Evolutionary conservation across 2,888 invertebrate species (phyloP).

Genomic region (Diaperis boleti): DNA sequence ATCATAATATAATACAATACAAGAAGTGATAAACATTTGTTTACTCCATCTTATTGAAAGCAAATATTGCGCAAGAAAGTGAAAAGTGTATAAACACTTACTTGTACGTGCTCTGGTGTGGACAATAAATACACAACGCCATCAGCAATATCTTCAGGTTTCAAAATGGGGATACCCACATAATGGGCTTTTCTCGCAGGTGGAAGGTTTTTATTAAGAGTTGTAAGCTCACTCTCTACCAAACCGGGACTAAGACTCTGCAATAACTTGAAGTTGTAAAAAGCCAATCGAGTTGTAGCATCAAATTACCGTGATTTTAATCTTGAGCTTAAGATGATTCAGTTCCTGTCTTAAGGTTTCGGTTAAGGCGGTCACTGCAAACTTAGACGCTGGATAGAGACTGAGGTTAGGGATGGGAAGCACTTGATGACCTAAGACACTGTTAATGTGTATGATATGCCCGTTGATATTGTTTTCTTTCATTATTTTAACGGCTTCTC

Average conservation of each 20-base stretch:
- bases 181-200: background rate
- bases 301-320: slow-evolving; percentile 5
- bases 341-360: slow-evolving; percentile 18
- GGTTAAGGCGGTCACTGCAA: slow-evolving; percentile 21
- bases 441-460: slow-evolving; percentile 49
- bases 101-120: slow-evolving; percentile 54
- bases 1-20: too few species aligned
- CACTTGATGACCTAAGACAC: slow-evolving; percentile 24
- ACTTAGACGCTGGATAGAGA: slow-evolving; percentile 19
- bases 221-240: slow-evolving; percentile 43
- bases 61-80: too few species aligned
- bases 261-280: slow-evolving; percentile 1
- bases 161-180: slow-evolving; percentile 26
- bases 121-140: slow-evolving; percentile 48
- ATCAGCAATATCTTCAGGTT: slow-evolving; percentile 51
- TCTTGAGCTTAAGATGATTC: slow-evolving; percentile 4
- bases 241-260: slow-evolving; percentile 52
- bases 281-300: too few species aligned
- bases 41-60: too few species aligned
- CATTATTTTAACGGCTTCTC: slow-evolving; percentile 3
- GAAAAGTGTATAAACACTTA: too few species aligned
- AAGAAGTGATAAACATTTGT: too few species aligned
- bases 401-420: background rate
- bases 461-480: background rate
- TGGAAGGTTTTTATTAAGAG: background rate